Evolutionary conservation across 2,888 invertebrate genomes (phyloP).

Genomic region (Mycalesis mineus): DNA sequence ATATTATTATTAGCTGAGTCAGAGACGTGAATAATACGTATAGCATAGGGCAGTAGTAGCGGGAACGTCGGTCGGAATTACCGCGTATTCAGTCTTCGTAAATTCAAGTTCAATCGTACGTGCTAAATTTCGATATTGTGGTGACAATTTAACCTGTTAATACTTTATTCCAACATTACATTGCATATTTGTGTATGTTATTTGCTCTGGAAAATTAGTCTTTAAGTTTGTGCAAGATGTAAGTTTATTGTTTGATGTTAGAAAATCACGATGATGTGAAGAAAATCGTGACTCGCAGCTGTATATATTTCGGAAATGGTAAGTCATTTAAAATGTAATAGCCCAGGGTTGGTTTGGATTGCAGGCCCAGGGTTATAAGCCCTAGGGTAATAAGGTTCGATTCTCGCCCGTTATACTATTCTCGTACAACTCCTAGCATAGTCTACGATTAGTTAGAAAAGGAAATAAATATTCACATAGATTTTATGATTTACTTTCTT

Average conservation of each 20-base stretch:
- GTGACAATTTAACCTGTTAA: not conserved
- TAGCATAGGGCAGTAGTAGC: constrained; percentile 4
- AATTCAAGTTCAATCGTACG: not conserved
- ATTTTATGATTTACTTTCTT: too few species aligned
- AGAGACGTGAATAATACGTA: not conserved
- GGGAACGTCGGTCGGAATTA: not conserved
- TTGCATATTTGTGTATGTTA: not conserved
- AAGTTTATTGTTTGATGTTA: not conserved
- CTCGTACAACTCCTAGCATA: too few species aligned
- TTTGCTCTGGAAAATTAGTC: not conserved
- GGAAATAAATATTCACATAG: too few species aligned
- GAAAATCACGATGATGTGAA: not conserved
- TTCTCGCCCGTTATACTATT: too few species aligned
- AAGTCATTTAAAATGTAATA: not conserved
- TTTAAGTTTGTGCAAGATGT: not conserved
- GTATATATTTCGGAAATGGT: not conserved
- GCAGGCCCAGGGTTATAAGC: too few species aligned
- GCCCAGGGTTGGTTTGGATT: too few species aligned
- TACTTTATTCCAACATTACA: not conserved
- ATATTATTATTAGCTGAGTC: constrained; percentile 20
- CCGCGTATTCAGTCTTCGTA: not conserved
- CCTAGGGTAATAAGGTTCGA: too few species aligned
- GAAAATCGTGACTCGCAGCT: not conserved
- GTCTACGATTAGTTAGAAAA: too few species aligned
- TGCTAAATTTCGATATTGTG: not conserved